Base-by-base conservation (phyloP, 2,113 vertebrate species). In the Nansenia antarctica region DNA sequence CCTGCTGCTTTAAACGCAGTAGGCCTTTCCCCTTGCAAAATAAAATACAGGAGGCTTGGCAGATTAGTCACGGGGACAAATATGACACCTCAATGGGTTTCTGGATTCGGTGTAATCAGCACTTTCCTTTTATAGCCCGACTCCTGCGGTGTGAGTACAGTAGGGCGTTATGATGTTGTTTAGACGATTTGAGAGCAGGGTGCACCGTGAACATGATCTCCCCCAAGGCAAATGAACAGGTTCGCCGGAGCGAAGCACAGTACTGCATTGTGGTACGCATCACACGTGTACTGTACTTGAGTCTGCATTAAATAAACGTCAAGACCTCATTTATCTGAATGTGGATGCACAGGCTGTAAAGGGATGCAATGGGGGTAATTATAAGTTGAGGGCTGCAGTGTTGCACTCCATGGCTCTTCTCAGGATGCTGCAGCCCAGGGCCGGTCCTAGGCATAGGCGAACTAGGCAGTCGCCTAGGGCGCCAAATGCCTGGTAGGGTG, bases 121-220 rank as follows among this genome's bases (percentile, higher is more conserved):
- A 30, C 1, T 34, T 67, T 78, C 73, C 77, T 82, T 86, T 84
- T 84, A 77, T 82, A 82, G 75, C 14, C 15, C 15, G 29, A n/a
- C 68, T 64, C 60, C 58, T 67, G 75, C 70, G 62, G 69, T 58
- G 42, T 14, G 47, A 74, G 15, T 55, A 47, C 42, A 24, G 55
- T 68, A 15, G 45, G 39, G 5, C 20, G 11, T 34, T n/a, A 7
- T 27, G 27, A 22, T 45, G n/a, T 47, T 63, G 55, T 55, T 62
- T 15, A 30, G 24, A 42, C 15, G 27, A 66, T 47, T 8, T 14
- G 29, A 65, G 30, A 32, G 26, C 29, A 58, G n/a, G n/a, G n/a
- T n/a, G n/a, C 29, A 58, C 27, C 15, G 22, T 55, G 30, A 57
- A 32, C 67, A 32, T 55, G 57, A 37, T 61, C 26, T 64, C 27